These are phyloP conservation scores for Morus bassanus DNA, from an alignment of 2,797 vertebrate species.

Conservation along the genomic window DNA sequence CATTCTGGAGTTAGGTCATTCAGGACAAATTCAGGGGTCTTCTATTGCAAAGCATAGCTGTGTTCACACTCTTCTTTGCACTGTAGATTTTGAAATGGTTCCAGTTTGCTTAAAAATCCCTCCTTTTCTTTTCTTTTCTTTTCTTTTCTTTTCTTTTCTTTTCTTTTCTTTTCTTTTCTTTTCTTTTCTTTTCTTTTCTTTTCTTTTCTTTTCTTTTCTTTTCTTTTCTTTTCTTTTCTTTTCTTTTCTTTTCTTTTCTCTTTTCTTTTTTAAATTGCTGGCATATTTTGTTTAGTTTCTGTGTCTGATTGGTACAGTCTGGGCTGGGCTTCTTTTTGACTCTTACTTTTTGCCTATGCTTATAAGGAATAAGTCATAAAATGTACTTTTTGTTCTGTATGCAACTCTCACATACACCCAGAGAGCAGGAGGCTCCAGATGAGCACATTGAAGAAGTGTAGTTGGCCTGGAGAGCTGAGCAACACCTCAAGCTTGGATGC, in stretches of 20 bases:
- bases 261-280: background rate
- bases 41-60: background rate
- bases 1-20: background rate
- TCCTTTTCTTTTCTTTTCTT: background rate
- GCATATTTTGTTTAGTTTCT: background rate
- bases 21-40: background rate
- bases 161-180: background rate
- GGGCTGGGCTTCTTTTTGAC: background rate
- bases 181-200: background rate
- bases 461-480: background rate
- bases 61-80: background rate
- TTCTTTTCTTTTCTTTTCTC: background rate
- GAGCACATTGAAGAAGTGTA: fast-evolving
- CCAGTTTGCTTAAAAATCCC: background rate
- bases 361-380: background rate
- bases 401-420: fast-evolving
- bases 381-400: background rate
- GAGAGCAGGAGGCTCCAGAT: background rate
- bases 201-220: background rate
- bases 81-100: background rate
- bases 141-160: background rate
- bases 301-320: background rate
- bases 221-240: background rate
- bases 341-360: background rate
- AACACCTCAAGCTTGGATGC: background rate